These are phyloP conservation scores for Apostichopus leukothele DNA, from an alignment of 53 echinoderm and acorn worm species.

Conservation along the genomic window DNA sequence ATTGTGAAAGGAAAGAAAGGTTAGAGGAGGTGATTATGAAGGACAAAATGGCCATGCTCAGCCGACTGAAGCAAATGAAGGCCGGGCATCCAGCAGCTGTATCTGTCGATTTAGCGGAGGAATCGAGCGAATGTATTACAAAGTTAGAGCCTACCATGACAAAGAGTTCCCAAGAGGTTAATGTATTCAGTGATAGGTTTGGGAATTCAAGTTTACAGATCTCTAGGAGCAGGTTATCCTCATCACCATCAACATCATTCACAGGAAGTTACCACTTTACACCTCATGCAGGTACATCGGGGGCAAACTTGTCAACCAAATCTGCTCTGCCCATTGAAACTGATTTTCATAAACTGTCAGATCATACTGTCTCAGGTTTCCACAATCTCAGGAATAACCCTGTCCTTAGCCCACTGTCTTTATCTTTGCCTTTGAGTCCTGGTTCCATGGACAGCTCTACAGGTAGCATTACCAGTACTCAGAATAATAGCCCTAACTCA, in stretches of 20 bases:
- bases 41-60: slow-evolving; percentile 22
- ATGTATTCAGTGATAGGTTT: neutral
- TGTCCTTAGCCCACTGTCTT: neutral
- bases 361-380: neutral
- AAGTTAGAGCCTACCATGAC: neutral
- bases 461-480: neutral
- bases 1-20: neutral
- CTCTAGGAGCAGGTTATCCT: neutral
- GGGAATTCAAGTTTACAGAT: neutral
- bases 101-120: neutral
- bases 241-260: neutral
- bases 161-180: neutral
- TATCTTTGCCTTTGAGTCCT: neutral
- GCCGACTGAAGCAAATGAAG: neutral
- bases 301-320: neutral
- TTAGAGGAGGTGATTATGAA: slow-evolving; percentile 34
- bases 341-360: neutral
- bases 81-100: neutral
- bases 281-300: neutral
- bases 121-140: neutral
- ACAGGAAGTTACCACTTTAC: neutral
- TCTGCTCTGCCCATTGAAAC: neutral
- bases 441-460: slow-evolving; percentile 4
- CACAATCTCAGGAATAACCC: neutral
- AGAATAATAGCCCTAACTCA: neutral